Base-by-base conservation (phyloP, 2,113 vertebrate species). In the Corvus hawaiiensis region DNA sequence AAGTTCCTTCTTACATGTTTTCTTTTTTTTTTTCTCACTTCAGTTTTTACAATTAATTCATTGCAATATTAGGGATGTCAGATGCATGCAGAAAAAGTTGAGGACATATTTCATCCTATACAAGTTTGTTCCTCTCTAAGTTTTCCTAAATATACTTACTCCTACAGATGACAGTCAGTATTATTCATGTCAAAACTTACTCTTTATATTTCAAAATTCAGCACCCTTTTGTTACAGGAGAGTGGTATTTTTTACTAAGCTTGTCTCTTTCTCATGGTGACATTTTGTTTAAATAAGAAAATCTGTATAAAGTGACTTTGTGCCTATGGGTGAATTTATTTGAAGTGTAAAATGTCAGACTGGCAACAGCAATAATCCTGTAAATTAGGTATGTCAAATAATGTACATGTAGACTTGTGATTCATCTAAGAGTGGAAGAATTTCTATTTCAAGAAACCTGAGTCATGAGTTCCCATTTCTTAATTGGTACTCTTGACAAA, bases 261-360 rank as follows among this genome's bases (percentile, higher is more conserved):
- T 43, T 89, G 51, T 96, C 89, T 97, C 81, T 69, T 91, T 94
- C 59, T 86, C 68, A 51, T 77, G 37, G 30, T 95, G 93, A 89
- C 87, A 95, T 96, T 97, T 97, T 97, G 61, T 93, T 98, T 89
- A 96, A 97, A 94, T 93, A 96, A 97, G 82, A 95, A 96, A 97
- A 97, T 96, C 90, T 92, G 76, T 93, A 76, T 93, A 89, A 96
- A 97, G 82, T 91, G 84, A 17, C 66, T 97, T 94, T 97, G 82
- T 95, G 92, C 75, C 78, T 96, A 87, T 92, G 96, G 92, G 74
- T 94, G 92, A 94, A 97, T 97, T 97, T 97, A 85, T 97, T 95
- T 97, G 92, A 97, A 96, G 91, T 92, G 77, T 92, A 97, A 97
- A 96, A 96, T 96, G 96, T 97, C 95, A 96, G 95, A 95, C 96